phyloP scores from a whole-genome alignment of 1,140 invertebrate genomes.

The Mercenaria mercenaria region DNA sequence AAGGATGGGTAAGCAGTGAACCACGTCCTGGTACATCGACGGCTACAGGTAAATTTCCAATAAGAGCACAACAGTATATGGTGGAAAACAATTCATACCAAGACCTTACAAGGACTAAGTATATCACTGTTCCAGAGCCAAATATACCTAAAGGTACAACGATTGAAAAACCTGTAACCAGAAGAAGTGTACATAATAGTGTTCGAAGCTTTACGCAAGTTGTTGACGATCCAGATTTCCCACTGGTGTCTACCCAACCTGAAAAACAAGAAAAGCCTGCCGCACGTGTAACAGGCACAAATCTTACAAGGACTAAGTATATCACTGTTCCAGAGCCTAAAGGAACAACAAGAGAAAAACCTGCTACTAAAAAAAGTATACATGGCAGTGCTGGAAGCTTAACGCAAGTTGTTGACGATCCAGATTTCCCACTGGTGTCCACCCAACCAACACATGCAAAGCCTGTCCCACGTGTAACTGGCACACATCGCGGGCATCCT shows the following conservation, averaged over 20 bases:
- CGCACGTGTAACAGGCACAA: not conserved
- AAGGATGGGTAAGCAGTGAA: not conserved
- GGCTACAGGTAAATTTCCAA: not conserved
- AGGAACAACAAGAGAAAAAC: not conserved
- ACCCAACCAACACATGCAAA: not conserved
- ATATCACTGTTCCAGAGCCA: conserved; percentile 58
- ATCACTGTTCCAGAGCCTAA: conserved; percentile 49
- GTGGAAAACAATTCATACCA: conserved; percentile 38
- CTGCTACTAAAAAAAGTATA: not conserved
- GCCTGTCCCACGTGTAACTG: not conserved
- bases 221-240: not conserved
- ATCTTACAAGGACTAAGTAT: conserved; percentile 41
- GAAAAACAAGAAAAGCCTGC: not conserved
- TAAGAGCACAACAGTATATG: conserved; percentile 54
- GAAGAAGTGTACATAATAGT: not conserved
- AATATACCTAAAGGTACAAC: not conserved
- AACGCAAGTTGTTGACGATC: not conserved
- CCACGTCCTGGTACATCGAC: conserved; percentile 22
- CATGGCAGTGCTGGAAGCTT: not conserved
- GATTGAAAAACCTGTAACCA: not conserved
- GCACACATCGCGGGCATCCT: not conserved
- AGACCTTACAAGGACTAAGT: conserved; percentile 51
- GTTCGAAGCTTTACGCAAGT: not conserved
- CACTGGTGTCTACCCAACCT: not conserved
- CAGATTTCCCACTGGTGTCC: not conserved